Evolutionary conservation across 2,113 vertebrate genomes (phyloP).

Genomic region (pig (Sus scrofa)): T2T-Sscrofa CM000824.6:221772501-221773000

Average conservation of each 20-base stretch:
- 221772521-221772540: not conserved
- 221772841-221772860: not conserved
- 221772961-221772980: not conserved
- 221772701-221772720: fast-evolving
- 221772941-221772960: not conserved
- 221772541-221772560: not conserved
- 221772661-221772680: not conserved
- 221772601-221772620: not conserved
- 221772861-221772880: no score
- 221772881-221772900: no score
- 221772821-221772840: not conserved
- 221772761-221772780: not conserved
- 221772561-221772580: not conserved
- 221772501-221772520: no score
- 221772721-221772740: fast-evolving
- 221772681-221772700: not conserved
- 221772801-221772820: not conserved
- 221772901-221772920: not conserved
- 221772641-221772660: not conserved
- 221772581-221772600: not conserved
- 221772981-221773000: no score
- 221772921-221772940: not conserved
- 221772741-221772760: no score
- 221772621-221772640: fast-evolving
- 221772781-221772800: not conserved